A percentile compares a stretch with the other conserved stretches of the same genome.
Conservation (phyloP, 2,888 invertebrate species). For the Polietes domitor region DNA sequence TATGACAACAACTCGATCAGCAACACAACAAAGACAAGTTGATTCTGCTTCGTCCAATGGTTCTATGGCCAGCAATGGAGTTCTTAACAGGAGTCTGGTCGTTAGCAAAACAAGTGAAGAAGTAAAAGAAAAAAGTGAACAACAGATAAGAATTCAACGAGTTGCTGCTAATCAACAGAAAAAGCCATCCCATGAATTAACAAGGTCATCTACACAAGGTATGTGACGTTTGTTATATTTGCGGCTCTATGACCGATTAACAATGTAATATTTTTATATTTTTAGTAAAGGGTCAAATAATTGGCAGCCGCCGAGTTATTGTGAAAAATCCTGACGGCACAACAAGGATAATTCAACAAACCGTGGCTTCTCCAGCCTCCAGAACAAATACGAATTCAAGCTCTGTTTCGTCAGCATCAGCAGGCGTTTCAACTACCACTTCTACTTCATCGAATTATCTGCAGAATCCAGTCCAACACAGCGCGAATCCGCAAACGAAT, state of each 20-base stretch:
- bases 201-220: constrained; percentile 80
- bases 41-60: constrained; percentile 71
- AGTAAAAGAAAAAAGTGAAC: constrained; percentile 94
- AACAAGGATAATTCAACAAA: constrained; percentile 85
- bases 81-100: constrained; percentile 77
- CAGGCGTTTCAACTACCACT: constrained; percentile 18
- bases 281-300: constrained; percentile 73
- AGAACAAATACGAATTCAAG: constrained; percentile 83
- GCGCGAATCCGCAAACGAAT: neutral
- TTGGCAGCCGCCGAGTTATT: constrained; percentile 79
- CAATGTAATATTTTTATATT: neutral
- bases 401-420: constrained; percentile 81
- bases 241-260: no score
- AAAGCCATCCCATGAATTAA: constrained; percentile 85
- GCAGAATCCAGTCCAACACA: constrained; percentile 81
- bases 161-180: constrained; percentile 94
- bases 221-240: constrained; percentile 35
- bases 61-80: constrained; percentile 68
- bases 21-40: constrained; percentile 79
- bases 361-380: constrained; percentile 83
- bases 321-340: constrained; percentile 84
- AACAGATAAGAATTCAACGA: constrained; percentile 92
- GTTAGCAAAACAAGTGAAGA: constrained; percentile 83
- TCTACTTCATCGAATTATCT: constrained; percentile 38
- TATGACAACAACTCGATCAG: constrained; percentile 83